Base-by-base conservation (phyloP, 1,140 invertebrate genomes). In the Elysia chlorotica region DNA sequence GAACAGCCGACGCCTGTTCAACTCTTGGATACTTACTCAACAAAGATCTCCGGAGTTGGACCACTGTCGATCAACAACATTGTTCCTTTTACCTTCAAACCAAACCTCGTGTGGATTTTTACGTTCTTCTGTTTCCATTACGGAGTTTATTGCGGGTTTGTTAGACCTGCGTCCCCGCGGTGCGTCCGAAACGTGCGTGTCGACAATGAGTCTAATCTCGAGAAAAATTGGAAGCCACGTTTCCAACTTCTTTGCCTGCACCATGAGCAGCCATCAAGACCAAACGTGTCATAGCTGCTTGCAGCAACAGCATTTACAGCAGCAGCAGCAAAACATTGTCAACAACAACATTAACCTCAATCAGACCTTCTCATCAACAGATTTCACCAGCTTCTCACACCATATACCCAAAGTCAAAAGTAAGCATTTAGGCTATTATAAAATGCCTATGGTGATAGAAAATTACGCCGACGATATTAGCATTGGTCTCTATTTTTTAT, bases 331-430 rank as follows among this genome's bases (percentile, higher is more conserved):
- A 21, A 69, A 69, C 33, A 62, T 71, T 48, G 59, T 53, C 17
- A 71, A 71, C 59, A 71, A 71, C 59, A 71, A 63, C 23, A 37
- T 71, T 0, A 71, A 63, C 59, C 6, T 71, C 1, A 71, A 62
- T 23, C 69, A 62, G 30, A 30, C 69, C 21, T 36, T 36, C 35
- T 21, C 17, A 14, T 1, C 57, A 2, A 17, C 53, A 2, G 6
- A 2, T 31, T 28, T 31, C 5, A 59, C 2, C 19, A 30, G n/a
- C 33, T n/a, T 54, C 65, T 59, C 54, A 56, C 6, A 59, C 19
- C 3, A 21, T 31, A 48, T 53, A 48, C 69, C 69, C 25, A 37
- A 37, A 48, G 59, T 71, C 4, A 62, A 53, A 71, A 71, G 69
- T 71, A 71, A 71, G 69, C 14, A 1, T 10, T 21, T n/a, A n/a